phyloP scores from a whole-genome alignment of 2,888 invertebrate species.

The Strigamia transsilvanica region DNA sequence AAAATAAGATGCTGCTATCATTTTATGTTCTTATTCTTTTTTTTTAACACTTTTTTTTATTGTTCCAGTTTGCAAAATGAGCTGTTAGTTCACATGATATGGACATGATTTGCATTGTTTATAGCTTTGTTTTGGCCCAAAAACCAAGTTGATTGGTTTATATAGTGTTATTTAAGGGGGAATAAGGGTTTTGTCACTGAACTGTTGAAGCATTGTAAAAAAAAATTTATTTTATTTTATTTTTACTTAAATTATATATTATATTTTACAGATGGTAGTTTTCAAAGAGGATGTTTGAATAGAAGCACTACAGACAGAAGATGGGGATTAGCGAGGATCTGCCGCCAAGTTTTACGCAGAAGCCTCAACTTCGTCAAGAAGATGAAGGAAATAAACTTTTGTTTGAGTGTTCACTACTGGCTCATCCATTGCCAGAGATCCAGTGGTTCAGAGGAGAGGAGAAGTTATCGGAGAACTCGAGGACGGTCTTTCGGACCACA shows the following conservation, averaged over 20 bases:
- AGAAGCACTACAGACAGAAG: neutral
- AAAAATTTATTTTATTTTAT: neutral
- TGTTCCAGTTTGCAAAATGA: neutral
- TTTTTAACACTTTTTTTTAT: neutral
- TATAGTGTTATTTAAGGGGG: neutral
- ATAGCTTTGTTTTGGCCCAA: neutral
- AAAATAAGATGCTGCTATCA: neutral
- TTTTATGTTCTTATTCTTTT: neutral
- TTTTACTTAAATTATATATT: neutral
- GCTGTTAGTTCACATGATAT: neutral
- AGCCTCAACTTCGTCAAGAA: conserved; percentile 95
- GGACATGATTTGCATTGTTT: neutral
- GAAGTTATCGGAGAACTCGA: conserved; percentile 80
- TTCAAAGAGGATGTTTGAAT: neutral
- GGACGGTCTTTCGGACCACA: conserved; percentile 88
- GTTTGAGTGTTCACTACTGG: conserved; percentile 90
- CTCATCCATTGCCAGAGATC: conserved; percentile 88
- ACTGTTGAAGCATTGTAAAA: neutral
- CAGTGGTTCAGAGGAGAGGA: conserved; percentile 91
- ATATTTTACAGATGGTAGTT: neutral
- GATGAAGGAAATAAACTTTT: conserved; percentile 94
- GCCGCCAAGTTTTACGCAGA: conserved; percentile 98
- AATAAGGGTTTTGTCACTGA: neutral
- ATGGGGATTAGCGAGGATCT: conserved; percentile 93
- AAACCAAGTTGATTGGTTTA: neutral